Evolutionary conservation across 2,113 vertebrate species (phyloP).

Genomic region (Cervus canadensis): DNA sequence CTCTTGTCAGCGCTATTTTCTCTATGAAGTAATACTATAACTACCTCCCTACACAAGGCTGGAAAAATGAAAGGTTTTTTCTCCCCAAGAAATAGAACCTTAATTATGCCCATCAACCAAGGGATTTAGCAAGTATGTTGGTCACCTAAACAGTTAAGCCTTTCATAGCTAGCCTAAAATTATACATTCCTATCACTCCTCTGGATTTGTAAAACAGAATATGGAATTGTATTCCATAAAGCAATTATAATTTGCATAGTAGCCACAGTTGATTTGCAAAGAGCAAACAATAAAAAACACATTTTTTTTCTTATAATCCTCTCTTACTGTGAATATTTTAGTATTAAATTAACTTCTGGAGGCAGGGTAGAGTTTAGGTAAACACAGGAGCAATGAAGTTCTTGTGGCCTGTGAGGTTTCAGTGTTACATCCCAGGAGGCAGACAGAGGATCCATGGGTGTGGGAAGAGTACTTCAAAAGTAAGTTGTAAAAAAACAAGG

Average conservation of each 20-base stretch:
- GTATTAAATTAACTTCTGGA: not conserved
- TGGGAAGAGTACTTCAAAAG: not conserved
- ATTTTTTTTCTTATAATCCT: not conserved
- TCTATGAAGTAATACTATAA: not conserved
- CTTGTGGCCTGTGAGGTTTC: not conserved
- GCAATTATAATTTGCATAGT: not conserved
- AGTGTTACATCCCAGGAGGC: fast-evolving
- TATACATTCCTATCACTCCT: not conserved
- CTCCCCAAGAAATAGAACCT: not conserved
- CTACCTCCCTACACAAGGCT: not conserved
- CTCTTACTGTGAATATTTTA: not conserved
- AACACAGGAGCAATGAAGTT: not conserved
- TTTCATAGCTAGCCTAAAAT: not conserved
- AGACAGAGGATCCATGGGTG: not conserved
- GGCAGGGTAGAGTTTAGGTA: not conserved
- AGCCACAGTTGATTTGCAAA: not conserved
- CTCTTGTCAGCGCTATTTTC: not conserved
- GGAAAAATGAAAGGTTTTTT: not conserved
- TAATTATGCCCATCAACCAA: not conserved
- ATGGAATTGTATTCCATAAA: not conserved
- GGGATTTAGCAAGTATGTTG: not conserved
- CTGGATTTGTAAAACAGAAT: not conserved
- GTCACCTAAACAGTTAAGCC: not conserved
- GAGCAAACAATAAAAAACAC: not conserved
- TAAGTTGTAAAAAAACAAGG: not conserved